These are phyloP conservation scores for Sturmia bella DNA, from an alignment of 2,888 invertebrate genomes.

Conservation along the genomic window DNA sequence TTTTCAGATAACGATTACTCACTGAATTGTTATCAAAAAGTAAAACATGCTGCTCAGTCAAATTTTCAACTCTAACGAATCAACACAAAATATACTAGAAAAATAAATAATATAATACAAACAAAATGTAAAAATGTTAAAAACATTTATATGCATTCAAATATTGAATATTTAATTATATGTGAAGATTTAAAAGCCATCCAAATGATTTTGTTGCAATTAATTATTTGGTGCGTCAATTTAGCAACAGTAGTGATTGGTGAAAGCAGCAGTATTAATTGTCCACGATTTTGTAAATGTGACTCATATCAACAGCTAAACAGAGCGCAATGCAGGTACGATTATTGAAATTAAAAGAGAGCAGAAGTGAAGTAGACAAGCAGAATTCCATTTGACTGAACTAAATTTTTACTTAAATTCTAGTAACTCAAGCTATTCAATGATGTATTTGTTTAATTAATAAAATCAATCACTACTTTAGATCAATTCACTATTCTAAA, in stretches of 20 bases:
- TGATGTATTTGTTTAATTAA: no score
- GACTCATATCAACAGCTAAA: constrained; percentile 77
- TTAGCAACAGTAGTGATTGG: neutral
- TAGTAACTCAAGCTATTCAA: no score
- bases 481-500: no score
- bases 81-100: constrained; percentile 5
- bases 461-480: no score
- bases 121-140: neutral
- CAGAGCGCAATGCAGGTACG: constrained; percentile 80
- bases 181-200: constrained; percentile 1
- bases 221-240: constrained; percentile 3
- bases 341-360: neutral
- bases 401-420: no score
- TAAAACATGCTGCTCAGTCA: constrained; percentile 46
- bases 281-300: constrained; percentile 79
- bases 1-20: constrained; percentile 44
- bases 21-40: constrained; percentile 9
- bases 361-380: no score
- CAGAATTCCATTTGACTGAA: no score
- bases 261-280: constrained; percentile 64
- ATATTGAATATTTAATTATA: neutral
- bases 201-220: constrained; percentile 27
- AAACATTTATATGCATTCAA: neutral
- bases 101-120: constrained; percentile 6
- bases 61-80: constrained; percentile 12